phyloP scores from a whole-genome alignment of 1,140 invertebrate genomes.

The Pogonus chalceus region DNA sequence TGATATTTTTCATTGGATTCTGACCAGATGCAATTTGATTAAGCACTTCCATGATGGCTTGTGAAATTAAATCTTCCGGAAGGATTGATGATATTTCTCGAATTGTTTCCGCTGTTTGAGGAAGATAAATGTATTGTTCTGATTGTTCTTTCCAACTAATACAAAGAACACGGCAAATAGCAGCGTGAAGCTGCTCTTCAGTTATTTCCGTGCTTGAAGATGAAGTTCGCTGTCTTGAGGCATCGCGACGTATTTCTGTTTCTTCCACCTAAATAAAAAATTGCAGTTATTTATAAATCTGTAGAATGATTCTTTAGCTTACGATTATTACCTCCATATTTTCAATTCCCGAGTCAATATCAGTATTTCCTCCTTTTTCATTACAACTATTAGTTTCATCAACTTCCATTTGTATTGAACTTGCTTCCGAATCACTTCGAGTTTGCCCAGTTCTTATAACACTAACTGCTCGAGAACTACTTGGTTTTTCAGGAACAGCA shows the following conservation, averaged over 20 bases:
- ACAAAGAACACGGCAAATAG: slow-evolving; percentile 51
- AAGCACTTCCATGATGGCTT: slow-evolving; percentile 59
- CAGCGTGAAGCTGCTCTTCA: slow-evolving; percentile 49
- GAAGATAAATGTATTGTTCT: slow-evolving; percentile 50
- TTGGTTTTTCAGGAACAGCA: slow-evolving; percentile 28
- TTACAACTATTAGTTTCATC: slow-evolving; percentile 43
- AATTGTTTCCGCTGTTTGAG: slow-evolving; percentile 46
- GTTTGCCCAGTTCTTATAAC: slow-evolving; percentile 2
- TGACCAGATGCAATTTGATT: slow-evolving; percentile 46
- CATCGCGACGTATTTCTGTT: slow-evolving; percentile 32
- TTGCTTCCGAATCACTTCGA: slow-evolving; percentile 29
- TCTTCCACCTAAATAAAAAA: slow-evolving; percentile 26
- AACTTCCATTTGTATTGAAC: slow-evolving; percentile 45
- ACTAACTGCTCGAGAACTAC: slow-evolving; percentile 19
- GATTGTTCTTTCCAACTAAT: slow-evolving; percentile 52
- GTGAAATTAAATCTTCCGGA: slow-evolving; percentile 46
- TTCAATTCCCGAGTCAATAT: slow-evolving; percentile 65
- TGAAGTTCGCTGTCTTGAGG: slow-evolving; percentile 24
- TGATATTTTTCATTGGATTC: slow-evolving; percentile 49
- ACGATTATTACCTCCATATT: slow-evolving; percentile 59
- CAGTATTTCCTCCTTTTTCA: slow-evolving; percentile 40
- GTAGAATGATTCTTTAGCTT: too few relatives aligned
- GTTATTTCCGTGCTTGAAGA: slow-evolving; percentile 30
- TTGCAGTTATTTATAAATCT: too few relatives aligned
- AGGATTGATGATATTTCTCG: slow-evolving; percentile 36